A percentile compares a stretch with the other conserved stretches of the same genome.
Evolutionary conservation across 2,797 vertebrate genomes (phyloP).

Genomic region (Acanthurus lineatus): DNA sequence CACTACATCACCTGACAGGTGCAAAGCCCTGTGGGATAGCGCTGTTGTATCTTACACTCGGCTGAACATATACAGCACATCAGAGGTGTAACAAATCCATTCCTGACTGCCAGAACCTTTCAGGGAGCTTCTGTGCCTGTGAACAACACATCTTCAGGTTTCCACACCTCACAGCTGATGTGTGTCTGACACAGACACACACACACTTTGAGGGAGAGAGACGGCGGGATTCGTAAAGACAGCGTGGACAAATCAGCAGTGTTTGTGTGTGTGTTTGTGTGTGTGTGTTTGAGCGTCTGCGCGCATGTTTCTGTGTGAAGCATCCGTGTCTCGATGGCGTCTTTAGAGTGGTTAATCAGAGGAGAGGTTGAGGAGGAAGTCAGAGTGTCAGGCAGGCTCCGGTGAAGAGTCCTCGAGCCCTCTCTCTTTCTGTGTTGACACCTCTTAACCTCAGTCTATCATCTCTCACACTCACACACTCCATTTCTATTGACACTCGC

Average conservation of each 20-base stretch:
- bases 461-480: constrained; percentile 82
- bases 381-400: constrained; percentile 72
- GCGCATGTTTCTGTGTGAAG: constrained; percentile 57
- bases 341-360: constrained; percentile 85
- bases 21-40: constrained; percentile 76
- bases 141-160: constrained; percentile 81
- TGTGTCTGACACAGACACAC: constrained; percentile 60
- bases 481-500: constrained; percentile 80
- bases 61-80: constrained; percentile 81
- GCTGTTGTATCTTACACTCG: constrained; percentile 77
- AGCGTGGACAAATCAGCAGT: constrained; percentile 1
- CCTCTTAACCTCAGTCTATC: constrained; percentile 88
- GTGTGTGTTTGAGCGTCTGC: constrained; percentile 36
- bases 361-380: constrained; percentile 81
- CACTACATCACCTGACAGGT: constrained; percentile 66
- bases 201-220: constrained; percentile 33
- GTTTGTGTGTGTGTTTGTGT: constrained; percentile 34
- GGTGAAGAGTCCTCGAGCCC: constrained; percentile 83
- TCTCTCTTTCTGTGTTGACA: constrained; percentile 83
- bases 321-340: constrained; percentile 72
- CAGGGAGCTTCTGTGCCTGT: constrained; percentile 74
- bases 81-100: constrained; percentile 86
- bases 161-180: constrained; percentile 79
- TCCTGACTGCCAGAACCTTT: constrained; percentile 79
- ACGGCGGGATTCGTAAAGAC: constrained; percentile 11